These are phyloP conservation scores for Mythimna impura DNA, from an alignment of 2,888 invertebrate genomes.

Conservation along the genomic window DNA sequence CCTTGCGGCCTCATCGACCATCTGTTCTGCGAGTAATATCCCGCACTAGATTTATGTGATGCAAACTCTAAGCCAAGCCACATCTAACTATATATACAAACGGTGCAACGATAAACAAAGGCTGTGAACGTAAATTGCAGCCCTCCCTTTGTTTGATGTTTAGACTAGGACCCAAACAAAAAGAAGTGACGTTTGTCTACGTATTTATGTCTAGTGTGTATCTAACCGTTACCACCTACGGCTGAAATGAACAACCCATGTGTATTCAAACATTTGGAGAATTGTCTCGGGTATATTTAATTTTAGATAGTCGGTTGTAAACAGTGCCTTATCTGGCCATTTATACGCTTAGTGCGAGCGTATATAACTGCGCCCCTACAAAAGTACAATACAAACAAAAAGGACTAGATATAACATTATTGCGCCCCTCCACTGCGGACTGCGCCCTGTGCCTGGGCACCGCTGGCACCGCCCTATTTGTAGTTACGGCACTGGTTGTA, in stretches of 20 bases:
- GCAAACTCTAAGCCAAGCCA: background rate
- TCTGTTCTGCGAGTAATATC: no score
- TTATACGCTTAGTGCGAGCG: no score
- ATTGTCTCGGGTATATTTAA: background rate
- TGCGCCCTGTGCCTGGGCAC: no score
- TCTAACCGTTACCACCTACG: background rate
- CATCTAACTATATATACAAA: conserved; percentile 12
- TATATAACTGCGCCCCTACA: no score
- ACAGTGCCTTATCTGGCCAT: no score
- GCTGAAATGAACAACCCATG: background rate
- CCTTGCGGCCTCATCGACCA: no score
- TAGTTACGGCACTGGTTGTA: no score
- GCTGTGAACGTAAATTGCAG: conserved; percentile 23
- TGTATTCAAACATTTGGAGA: background rate
- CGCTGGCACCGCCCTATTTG: no score
- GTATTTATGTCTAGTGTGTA: conserved; percentile 17
- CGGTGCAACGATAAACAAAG: conserved; percentile 25
- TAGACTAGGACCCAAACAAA: conserved; percentile 36
- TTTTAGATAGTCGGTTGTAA: background rate
- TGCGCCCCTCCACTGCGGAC: no score
- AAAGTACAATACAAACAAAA: no score
- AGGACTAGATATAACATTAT: no score
- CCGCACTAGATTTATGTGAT: background rate
- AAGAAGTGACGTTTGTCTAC: conserved; percentile 25
- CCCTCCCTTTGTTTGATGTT: conserved; percentile 37